Conservation (phyloP, 2,797 vertebrate species). For the Falco cherrug region DNA sequence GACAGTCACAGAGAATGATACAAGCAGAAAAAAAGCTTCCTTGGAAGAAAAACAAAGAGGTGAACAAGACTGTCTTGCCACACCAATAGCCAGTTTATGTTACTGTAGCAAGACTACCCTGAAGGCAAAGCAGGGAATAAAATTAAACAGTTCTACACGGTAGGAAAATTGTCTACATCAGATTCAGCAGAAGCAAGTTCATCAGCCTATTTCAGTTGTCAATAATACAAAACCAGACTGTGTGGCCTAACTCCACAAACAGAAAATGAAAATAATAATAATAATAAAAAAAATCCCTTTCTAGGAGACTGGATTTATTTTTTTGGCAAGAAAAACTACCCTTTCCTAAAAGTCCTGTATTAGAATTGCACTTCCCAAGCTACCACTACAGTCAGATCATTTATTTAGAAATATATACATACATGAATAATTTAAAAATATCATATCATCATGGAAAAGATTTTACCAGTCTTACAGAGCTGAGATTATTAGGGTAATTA, state of each 20-base stretch:
- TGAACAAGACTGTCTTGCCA: background rate
- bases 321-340: background rate
- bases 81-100: background rate
- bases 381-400: background rate
- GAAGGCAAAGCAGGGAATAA: background rate
- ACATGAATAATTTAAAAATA: background rate
- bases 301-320: background rate
- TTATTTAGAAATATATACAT: background rate
- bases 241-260: background rate
- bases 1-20: background rate
- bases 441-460: background rate
- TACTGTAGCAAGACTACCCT: background rate
- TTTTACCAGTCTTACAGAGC: background rate
- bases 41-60: background rate
- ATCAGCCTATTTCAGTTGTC: constrained; percentile 1
- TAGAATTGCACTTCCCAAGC: background rate
- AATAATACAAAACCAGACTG: background rate
- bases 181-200: background rate
- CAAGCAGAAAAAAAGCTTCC: background rate
- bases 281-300: background rate
- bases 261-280: background rate
- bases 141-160: background rate
- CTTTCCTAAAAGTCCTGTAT: background rate
- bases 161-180: background rate
- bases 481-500: background rate